Conservation (phyloP, 2,797 vertebrate genomes). For the Acanthopagrus latus region DNA sequence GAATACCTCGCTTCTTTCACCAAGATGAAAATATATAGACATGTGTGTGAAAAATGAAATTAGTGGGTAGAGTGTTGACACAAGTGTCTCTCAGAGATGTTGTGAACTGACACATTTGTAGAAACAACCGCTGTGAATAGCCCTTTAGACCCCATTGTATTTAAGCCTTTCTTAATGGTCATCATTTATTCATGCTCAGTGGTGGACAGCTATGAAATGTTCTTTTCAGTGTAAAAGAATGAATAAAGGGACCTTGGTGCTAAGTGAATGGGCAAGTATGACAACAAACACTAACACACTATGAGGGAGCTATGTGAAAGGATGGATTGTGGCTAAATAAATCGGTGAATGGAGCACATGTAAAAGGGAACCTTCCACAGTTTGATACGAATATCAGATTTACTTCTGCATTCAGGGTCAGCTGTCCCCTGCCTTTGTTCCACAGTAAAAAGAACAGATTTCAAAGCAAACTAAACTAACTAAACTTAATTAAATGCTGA, state of each 20-base stretch:
- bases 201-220: neutral
- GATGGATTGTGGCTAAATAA: neutral
- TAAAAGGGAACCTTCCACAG: neutral
- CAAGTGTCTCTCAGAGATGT: neutral
- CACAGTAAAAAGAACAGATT: neutral
- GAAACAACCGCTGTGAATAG: neutral
- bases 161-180: neutral
- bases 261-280: neutral
- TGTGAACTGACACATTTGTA: slow-evolving; percentile 3
- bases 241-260: neutral
- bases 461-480: slow-evolving; percentile 9
- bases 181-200: neutral
- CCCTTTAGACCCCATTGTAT: neutral
- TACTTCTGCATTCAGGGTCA: neutral
- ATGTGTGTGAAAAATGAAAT: neutral
- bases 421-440: neutral
- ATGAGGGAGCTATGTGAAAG: neutral
- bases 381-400: neutral
- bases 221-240: neutral
- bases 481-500: too few species aligned
- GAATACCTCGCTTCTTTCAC: neutral
- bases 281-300: neutral
- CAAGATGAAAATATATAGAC: neutral
- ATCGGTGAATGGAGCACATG: neutral
- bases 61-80: neutral